Base-by-base conservation (phyloP, 2,888 invertebrate genomes). In the Archaeoteleia sp. region DNA sequence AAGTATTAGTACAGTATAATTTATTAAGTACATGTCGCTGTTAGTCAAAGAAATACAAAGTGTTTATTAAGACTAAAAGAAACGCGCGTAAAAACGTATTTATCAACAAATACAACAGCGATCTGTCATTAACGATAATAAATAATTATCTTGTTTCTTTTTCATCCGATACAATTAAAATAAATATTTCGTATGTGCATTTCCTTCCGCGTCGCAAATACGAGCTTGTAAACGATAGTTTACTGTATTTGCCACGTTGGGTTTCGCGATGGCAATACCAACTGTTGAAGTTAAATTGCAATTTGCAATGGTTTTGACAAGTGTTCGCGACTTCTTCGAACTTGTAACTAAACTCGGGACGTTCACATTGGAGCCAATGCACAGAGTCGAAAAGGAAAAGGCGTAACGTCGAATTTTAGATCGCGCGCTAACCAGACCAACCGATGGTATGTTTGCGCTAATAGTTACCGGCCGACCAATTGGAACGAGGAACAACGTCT, bases 1-100 rank as follows among this genome's bases (percentile, higher is more conserved):
- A 53, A 65, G 57, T 65, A 65, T 65, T 65, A 54, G 66, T 60
- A 54, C 58, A 35, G 58, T 58, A 54, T 66, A 58, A 66, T 66
- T 66, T 66, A 66, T 66, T 58, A 66, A 66, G 66, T 48, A 54
- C 54, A 54, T 58, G 58, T 53, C 51, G 58, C 51, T 66, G 58
- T 66, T 66, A 48, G 54, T 29, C 58, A 66, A 66, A 66, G 66
- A 66, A 66, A 66, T 53, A 66, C 66, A 60, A 8, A 25, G 53
- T 66, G 66, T 66, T 66, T 66, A 66, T 66, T 58, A 66, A 66
- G 54, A 58, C 48, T 66, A 66, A 66, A 58, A 66, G 66, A 58
- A 66, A 66, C 58, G 58, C 58, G 58, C 66, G 58, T 66, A 13
- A 66, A 66, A 58, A 58, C 58, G 58, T 66, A 60, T 66, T 66